Conservation (phyloP, 2,113 vertebrate genomes). For the Petrocephalus microphthalmus region DNA sequence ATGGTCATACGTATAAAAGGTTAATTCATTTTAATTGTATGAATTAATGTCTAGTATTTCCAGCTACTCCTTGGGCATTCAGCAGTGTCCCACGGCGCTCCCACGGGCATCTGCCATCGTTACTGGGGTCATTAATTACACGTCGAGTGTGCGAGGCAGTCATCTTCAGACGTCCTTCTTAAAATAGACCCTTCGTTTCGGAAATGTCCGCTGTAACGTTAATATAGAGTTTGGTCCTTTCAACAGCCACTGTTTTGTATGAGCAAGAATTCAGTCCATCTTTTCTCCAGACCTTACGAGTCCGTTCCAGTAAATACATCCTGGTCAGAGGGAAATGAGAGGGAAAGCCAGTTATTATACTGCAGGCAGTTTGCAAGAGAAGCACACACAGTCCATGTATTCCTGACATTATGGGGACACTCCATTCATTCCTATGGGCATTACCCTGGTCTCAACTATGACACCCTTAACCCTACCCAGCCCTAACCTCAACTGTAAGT, state of each 20-base stretch:
- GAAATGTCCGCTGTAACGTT: slow-evolving; percentile 87
- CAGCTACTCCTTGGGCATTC: not conserved
- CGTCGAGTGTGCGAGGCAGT: not conserved
- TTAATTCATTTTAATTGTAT: not conserved
- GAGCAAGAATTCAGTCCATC: slow-evolving; percentile 83
- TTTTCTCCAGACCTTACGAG: slow-evolving; percentile 68
- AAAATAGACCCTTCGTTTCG: slow-evolving; percentile 34
- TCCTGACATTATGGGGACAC: too few species aligned
- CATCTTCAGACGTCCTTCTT: slow-evolving; percentile 13
- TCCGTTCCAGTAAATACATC: slow-evolving; percentile 76
- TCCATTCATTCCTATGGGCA: too few species aligned
- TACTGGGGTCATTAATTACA: not conserved
- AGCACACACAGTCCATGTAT: too few species aligned
- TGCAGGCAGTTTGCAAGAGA: not conserved
- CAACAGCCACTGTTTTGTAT: slow-evolving; percentile 71
- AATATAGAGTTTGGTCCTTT: slow-evolving; percentile 72
- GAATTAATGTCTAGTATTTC: not conserved
- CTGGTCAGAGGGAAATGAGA: slow-evolving; percentile 44
- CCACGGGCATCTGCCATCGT: not conserved
- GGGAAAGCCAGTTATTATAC: not conserved
- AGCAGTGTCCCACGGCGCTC: not conserved
- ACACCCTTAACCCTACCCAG: too few species aligned
- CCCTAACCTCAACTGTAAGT: too few species aligned
- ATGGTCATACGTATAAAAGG: not conserved
- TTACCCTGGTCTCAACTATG: too few species aligned